Base-by-base conservation (phyloP, 2,888 invertebrate genomes). In the Tiliacea citrago region DNA sequence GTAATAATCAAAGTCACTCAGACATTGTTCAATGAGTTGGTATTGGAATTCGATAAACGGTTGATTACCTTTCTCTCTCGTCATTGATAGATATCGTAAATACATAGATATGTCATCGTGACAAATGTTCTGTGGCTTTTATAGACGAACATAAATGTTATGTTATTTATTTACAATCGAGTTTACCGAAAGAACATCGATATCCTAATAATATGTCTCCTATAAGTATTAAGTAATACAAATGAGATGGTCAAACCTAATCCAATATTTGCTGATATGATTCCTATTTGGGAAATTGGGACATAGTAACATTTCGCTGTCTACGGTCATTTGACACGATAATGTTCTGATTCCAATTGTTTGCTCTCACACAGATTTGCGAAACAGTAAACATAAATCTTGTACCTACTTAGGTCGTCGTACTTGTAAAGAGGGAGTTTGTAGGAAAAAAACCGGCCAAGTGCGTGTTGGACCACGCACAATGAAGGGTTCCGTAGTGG, bases 281-380 rank as follows among this genome's bases (percentile, higher is more conserved):
- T 29, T 51, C 42, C 49, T 42, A 39, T 70, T 77, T 39, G 29
- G 35, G 12, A 29, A 39, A 65, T 77, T 39, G 29, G 35, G 12
- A 29, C 13, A 9, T 16, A 55, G 18, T 21, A 55, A 60, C 18
- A 79, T 66, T 65, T 9, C 39, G 66, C 12, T n/a, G 29, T 45
- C 29, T 35, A 53, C 4, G 51, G 58, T 55, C 13, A 66, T 29
- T 66, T 58, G n/a, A 47, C 12, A 65, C 35, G 39, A 69, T 47
- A 16, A 67, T 57, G 60, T 66, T 60, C 21, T 29, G 35, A 68
- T 68, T 73, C n/a, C 65, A 58, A 45, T 65, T 63, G 24, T 68
- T 79, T 55, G 68, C 24, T 51, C n/a, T 65, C 18, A 35, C 35
- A 68, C 24, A 60, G 68, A 70, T 67, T 75, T 70, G 42, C 53